Evolutionary conservation across 2,113 vertebrate genomes (phyloP).

Genomic region (Paracanthobrama guichenoti): DNA sequence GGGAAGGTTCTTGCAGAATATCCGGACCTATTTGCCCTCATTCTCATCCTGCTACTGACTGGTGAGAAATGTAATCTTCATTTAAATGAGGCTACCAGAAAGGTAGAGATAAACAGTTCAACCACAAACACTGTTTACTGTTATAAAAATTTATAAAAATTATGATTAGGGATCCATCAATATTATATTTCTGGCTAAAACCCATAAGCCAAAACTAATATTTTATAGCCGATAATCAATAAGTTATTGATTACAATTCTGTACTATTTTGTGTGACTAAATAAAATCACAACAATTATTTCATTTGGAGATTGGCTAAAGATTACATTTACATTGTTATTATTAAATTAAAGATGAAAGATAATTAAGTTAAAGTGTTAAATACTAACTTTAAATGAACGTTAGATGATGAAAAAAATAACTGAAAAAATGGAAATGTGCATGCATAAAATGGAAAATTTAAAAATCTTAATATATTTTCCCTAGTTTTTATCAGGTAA

Average conservation of each 20-base stretch:
- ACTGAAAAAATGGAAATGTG: not conserved
- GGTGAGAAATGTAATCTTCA: constrained; percentile 72
- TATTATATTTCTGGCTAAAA: not conserved
- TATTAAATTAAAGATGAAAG: not conserved
- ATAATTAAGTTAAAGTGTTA: not conserved
- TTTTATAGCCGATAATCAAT: no score
- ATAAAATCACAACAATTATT: not conserved
- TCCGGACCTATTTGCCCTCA: constrained; percentile 89
- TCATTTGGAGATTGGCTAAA: not conserved
- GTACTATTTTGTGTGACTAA: not conserved
- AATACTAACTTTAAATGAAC: not conserved
- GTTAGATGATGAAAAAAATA: not conserved
- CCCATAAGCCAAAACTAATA: no score
- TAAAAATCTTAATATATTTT: no score
- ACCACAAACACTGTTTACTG: not conserved
- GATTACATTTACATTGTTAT: not conserved
- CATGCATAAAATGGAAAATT: no score
- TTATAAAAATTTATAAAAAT: not conserved
- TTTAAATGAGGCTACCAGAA: not conserved
- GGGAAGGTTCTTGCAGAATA: constrained; percentile 80
- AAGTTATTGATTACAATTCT: no score
- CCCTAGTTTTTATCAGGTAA: no score
- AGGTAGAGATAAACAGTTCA: not conserved
- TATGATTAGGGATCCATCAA: not conserved
- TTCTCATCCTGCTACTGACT: constrained; percentile 85